Evolutionary conservation across 2,113 vertebrate species (phyloP), one percentile per base, ranked within the genome.

Genomic region (Bolborhynchus lineola): DNA sequence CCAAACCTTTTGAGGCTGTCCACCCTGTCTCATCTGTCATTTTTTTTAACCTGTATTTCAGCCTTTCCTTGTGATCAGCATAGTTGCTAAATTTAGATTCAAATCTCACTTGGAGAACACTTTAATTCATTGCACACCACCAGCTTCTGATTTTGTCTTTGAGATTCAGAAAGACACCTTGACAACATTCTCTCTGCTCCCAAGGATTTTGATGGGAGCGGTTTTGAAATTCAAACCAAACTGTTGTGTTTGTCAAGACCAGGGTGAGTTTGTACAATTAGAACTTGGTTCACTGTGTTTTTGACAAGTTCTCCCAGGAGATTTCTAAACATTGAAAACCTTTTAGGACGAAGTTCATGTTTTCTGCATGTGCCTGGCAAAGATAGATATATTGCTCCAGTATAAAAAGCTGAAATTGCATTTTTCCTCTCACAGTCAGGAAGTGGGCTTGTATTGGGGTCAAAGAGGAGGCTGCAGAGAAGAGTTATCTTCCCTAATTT

Each of bases 321-420:
- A 68, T 93, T 97, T 96, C 82, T 94, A 91, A 97, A 97, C 96
- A 96, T 4, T 68, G 82, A 96, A 97, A 96, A 83, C 86, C 94
- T 97, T 96, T 97, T 86, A 94, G 82, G 88, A 88, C 92, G 82
- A 97, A 55, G 50, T 78, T 94, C 75, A 86, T 94, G 47, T 95
- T 97, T 95, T 93, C 80, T 84, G 69, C 50, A 82, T 82, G 74
- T 41, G 37, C 46, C 83, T 95, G 90, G 74, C 92, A 92, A 74
- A 92, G 64, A 67, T n/a, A 95, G 83, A 89, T 97, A 76, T 69
- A 95, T 93, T 68, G 44, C 79, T 42, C 2, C 33, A 41, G 53
- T 78, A 85, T 80, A 79, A 96, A 97, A 62, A 94, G 91, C 94
- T 97, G 95, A 98, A 97, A 94, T 86, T 95, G 95, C 77, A 78